A percentile compares a stretch with the other conserved stretches of the same genome.
Conservation (phyloP, 2,113 vertebrate genomes). For the Okapia johnstoni region DNA sequence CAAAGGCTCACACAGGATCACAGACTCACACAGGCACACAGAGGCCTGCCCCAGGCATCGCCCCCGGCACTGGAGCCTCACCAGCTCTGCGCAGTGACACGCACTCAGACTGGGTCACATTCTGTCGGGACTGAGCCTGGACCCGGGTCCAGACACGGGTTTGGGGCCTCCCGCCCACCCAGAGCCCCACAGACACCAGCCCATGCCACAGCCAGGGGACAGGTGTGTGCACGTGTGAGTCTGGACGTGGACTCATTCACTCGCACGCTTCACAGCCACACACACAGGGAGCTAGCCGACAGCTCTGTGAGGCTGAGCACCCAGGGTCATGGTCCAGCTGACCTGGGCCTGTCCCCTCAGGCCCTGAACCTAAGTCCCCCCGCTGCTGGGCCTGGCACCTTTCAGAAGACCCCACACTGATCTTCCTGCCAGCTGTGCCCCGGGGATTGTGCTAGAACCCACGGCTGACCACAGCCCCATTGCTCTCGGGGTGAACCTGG, state of each 20-base stretch:
- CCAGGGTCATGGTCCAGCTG: neutral
- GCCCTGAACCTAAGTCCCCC: neutral
- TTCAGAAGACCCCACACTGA: fast-evolving
- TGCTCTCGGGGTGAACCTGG: too few relatives aligned
- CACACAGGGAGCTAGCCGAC: neutral
- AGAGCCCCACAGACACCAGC: neutral
- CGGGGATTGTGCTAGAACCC: neutral
- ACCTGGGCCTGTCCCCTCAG: neutral
- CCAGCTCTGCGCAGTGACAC: neutral
- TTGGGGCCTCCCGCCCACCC: neutral
- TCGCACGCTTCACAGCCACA: neutral
- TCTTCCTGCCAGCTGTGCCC: neutral
- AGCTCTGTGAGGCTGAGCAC: neutral
- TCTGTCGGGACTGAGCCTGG: neutral
- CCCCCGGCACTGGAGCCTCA: neutral
- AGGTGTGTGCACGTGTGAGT: fast-evolving
- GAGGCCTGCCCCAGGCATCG: neutral
- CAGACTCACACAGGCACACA: fast-evolving
- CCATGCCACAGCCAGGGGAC: fast-evolving
- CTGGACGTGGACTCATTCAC: neutral
- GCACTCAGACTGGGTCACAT: neutral
- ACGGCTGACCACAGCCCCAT: neutral
- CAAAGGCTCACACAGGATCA: fast-evolving
- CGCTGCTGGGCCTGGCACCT: neutral
- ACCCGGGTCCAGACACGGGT: neutral